Percentiles rank a stretch among this genome's conserved stretches.
Conservation (phyloP, 2,888 invertebrate genomes). For the Andrena chrysosceles region DNA sequence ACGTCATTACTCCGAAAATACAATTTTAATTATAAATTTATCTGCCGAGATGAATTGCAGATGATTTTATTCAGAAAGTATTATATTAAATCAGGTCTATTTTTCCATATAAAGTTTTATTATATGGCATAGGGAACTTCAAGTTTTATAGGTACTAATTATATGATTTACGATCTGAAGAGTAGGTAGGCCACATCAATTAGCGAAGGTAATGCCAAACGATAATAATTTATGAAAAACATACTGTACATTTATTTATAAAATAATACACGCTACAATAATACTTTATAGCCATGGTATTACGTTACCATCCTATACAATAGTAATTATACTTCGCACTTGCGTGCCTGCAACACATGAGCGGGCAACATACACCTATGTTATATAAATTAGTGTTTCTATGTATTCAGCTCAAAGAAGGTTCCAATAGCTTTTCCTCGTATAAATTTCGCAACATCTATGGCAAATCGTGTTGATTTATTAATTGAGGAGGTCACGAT, state of each 20-base stretch:
- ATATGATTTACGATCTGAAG: no score
- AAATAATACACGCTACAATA: slow-evolving; percentile 74
- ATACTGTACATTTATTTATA: slow-evolving; percentile 84
- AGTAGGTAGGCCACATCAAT: neutral
- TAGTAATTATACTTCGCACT: slow-evolving; percentile 45
- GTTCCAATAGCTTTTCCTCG: slow-evolving; percentile 61
- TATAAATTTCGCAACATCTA: slow-evolving; percentile 68
- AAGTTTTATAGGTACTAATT: no score
- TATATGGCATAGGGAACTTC: no score
- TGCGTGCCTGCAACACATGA: slow-evolving; percentile 18
- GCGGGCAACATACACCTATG: slow-evolving; percentile 35
- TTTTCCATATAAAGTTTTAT: neutral
- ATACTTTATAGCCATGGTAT: slow-evolving; percentile 68
- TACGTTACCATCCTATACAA: slow-evolving; percentile 67
- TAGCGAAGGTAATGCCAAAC: neutral
- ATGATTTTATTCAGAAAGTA: slow-evolving; percentile 22
- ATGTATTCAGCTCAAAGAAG: slow-evolving; percentile 52
- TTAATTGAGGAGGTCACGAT: slow-evolving; percentile 10
- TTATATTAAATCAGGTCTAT: neutral
- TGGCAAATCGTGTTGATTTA: slow-evolving; percentile 70
- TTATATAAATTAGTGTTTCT: slow-evolving; percentile 73
- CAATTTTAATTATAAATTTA: slow-evolving; percentile 25
- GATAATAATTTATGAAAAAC: slow-evolving; percentile 63
- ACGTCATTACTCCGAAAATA: neutral
- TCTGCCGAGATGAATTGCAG: neutral